Evolutionary conservation across 2,888 invertebrate genomes (phyloP), one percentile per base, ranked within the genome.

Genomic region (Drosophila anceps): DNA sequence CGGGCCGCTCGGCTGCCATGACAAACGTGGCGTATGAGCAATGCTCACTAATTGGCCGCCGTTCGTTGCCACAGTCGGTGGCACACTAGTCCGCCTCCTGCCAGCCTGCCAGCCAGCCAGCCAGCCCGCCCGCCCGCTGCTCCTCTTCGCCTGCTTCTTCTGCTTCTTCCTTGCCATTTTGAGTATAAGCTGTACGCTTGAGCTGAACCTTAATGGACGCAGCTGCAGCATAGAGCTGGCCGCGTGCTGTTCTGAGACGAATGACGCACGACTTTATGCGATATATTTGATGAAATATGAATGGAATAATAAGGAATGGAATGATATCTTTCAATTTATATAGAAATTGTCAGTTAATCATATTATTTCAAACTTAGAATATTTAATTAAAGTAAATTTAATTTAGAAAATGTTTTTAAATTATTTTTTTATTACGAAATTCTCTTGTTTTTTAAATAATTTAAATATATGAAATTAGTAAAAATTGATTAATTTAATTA

Each of bases 1-100:
- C 27, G 43, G 24, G 43, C 48, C 57, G 67, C 67, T 79, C 73
- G 31, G 73, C 77, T 88, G 81, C 66, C 88, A 85, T 78, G 90
- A 85, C 88, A 90, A 90, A 90, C 89, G 77, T 76, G 84, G 90
- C 84, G 90, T 90, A 84, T 90, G 84, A 90, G 89, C 90, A 90
- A 89, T 90, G 90, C 82, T 79, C 89, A 82, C 90, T 87, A 87
- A 87, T 87, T 87, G 86, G 86, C 89, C 81, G 74, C 75, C 81
- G 60, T 65, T 55, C 48, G 39, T 59, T 69, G 58, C 51, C 61
- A 44, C 61, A 72, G 61, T 73, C 74, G 58, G 77, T 74, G 68
- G 29, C 60, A 39, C 41, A 29, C 37, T 27, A 37, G n/a, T 8
- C 18, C 37, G 10, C 61, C 18, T 18, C n/a, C 35, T n/a, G 46